Base-by-base conservation (phyloP, 35 echinoderm and acorn worm species). In the Ptychodera flava region DNA sequence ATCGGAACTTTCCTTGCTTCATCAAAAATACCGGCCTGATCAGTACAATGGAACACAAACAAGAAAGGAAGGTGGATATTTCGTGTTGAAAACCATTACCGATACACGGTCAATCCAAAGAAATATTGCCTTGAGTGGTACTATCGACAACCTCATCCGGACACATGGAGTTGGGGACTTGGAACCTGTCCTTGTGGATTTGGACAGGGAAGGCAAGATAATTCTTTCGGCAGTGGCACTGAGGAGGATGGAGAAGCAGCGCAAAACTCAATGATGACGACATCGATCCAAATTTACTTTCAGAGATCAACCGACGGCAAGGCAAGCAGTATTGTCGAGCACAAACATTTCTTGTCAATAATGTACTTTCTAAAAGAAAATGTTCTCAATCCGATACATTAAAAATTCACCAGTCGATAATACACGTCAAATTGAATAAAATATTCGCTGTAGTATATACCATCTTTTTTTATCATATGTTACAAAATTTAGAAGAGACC, bases 21-120 rank as follows among this genome's bases (percentile, higher is more conserved):
- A 85, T 16, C 34, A 85, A 45, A 85, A 45, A 85, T 85, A 85
- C 30, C 34, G 83, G 45, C 83, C 83, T 29, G 83, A 85, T 31
- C 83, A 85, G 29, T 1, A 85, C 10, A 37, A 38, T 29, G 83
- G 83, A 85, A 85, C 28, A 85, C 45, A 37, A 38, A 31, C 31
- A 45, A 85, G 29, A 35, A 12, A 38, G 83, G 83, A 38, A 33
- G 45, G 36, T 85, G 83, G 83, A 85, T 85, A 22, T 85, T n/a
- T 29, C 36, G 83, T 38, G 15, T 85, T 28, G 83, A 85, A 45
- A 36, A 16, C 0, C 36, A 85, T 38, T 37, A 16, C 36, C 1
- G 45, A 16, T 28, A 85, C n/a, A 85, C 83, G 31, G 28, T 85
- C 14, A 85, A 85, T 45, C 45, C 36, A 33, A 85, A 85, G 31